Evolutionary conservation across 2,797 vertebrate genomes (phyloP).

Genomic region (Helarctos malayanus): DNA sequence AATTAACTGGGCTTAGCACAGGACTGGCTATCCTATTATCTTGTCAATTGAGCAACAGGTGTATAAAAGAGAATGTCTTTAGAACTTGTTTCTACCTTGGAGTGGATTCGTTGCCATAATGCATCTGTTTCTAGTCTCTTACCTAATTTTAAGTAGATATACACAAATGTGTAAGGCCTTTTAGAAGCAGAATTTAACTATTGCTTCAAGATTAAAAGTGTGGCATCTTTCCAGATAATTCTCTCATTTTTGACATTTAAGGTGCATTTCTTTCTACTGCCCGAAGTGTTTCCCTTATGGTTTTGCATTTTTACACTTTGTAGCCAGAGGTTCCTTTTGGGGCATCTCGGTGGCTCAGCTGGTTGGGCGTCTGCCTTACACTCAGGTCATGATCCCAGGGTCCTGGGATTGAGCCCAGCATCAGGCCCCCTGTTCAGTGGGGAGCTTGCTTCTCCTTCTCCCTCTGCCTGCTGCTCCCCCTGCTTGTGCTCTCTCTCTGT

Average conservation of each 20-base stretch:
- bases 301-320: neutral
- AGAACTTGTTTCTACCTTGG: conserved; percentile 48
- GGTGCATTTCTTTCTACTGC: neutral
- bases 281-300: neutral
- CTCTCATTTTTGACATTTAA: neutral
- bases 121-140: neutral
- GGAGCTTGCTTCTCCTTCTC: neutral
- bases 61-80: neutral
- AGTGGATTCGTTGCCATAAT: neutral
- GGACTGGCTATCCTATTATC: neutral
- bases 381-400: neutral
- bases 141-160: conserved; percentile 41
- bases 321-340: neutral
- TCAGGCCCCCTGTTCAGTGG: neutral
- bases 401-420: neutral
- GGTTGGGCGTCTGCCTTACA: neutral
- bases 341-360: neutral
- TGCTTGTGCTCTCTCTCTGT: neutral
- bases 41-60: neutral
- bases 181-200: conserved; percentile 6
- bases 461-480: neutral
- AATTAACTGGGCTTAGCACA: neutral
- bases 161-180: neutral
- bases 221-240: neutral
- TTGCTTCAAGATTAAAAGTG: neutral